A percentile compares a stretch with the other conserved stretches of the same genome.
These are phyloP conservation scores for Calycopis cecrops DNA, from an alignment of 1,140 invertebrate species.

Conservation along the genomic window DNA sequence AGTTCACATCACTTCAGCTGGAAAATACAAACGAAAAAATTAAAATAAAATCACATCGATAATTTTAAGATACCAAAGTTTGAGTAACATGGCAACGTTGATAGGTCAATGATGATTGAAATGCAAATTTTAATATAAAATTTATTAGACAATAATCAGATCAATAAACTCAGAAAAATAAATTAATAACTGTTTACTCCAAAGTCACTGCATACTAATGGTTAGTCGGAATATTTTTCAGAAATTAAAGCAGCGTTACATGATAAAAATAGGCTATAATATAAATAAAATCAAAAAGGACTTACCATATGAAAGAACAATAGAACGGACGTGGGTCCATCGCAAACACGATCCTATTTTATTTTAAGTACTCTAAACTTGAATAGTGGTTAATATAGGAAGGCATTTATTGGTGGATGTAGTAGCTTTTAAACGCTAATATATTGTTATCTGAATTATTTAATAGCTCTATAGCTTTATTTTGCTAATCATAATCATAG, in stretches of 20 bases:
- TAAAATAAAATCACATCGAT: neutral
- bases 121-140: too few species aligned
- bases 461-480: conserved; percentile 53
- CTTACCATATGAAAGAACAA: conserved; percentile 46
- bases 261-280: conserved; percentile 7
- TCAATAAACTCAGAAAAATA: too few species aligned
- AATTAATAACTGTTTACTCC: too few species aligned
- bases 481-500: conserved; percentile 70
- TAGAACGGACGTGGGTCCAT: conserved; percentile 57
- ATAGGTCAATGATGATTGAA: too few species aligned
- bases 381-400: conserved; percentile 50
- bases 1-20: conserved; percentile 65
- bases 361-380: conserved; percentile 46
- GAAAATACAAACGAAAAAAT: conserved; percentile 21
- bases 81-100: neutral
- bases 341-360: conserved; percentile 42
- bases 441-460: conserved; percentile 44
- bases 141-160: too few species aligned
- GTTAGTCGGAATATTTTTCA: too few species aligned
- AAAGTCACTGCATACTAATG: too few species aligned
- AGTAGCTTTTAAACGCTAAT: conserved; percentile 33
- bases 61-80: neutral
- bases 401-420: conserved; percentile 43
- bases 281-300: conserved; percentile 45
- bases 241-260: too few species aligned